Evolutionary conservation across 2,113 vertebrate genomes (phyloP).

Genomic region (Callipepla californica): DNA sequence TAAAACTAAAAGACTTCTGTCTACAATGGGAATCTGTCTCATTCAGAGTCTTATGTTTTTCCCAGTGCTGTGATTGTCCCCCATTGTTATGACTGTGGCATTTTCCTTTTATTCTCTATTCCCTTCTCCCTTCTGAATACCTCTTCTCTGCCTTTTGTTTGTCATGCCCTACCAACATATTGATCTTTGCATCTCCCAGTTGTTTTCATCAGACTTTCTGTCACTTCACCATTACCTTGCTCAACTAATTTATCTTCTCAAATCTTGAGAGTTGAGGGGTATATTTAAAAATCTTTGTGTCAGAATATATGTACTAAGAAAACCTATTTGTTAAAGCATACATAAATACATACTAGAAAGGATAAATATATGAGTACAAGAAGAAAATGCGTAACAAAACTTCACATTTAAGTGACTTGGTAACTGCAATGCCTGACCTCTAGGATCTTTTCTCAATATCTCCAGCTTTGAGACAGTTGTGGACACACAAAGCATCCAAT

Average conservation of each 20-base stretch:
- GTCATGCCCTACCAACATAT: background rate
- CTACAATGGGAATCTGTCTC: background rate
- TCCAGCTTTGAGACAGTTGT: background rate
- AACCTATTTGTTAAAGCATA: background rate
- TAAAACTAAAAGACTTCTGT: background rate
- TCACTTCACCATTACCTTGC: background rate
- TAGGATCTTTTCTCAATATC: background rate
- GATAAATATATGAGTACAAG: background rate
- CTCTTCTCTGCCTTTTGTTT: background rate
- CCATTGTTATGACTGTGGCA: background rate
- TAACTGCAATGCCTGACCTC: background rate
- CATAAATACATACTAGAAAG: background rate
- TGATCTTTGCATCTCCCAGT: background rate
- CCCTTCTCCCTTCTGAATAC: background rate
- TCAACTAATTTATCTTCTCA: background rate
- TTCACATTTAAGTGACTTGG: background rate
- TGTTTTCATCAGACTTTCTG: background rate
- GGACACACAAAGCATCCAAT: background rate
- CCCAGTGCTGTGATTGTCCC: background rate
- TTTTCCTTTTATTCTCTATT: background rate
- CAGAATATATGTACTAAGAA: background rate
- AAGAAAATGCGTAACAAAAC: background rate
- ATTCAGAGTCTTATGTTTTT: rapidly evolving
- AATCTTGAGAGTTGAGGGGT: rapidly evolving
- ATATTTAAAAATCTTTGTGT: background rate